These are phyloP conservation scores for Zeus faber DNA, from an alignment of 2,113 vertebrate species.

Conservation along the genomic window DNA sequence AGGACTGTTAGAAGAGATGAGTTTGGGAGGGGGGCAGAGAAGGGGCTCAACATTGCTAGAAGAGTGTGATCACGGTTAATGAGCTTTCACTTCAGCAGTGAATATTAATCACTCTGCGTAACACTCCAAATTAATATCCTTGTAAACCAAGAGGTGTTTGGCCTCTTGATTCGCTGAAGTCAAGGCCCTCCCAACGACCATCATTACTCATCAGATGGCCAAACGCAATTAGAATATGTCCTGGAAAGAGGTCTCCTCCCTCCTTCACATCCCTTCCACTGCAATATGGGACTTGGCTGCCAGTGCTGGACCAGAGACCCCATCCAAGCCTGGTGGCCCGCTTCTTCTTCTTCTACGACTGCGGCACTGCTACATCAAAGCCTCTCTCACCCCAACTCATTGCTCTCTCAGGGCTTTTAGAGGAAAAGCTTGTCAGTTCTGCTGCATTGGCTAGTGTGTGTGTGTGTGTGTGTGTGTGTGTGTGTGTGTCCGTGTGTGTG, in stretches of 20 bases:
- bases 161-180: not conserved
- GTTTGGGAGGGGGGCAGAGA: no score
- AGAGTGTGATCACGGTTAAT: no score
- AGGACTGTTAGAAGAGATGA: no score
- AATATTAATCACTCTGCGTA: not conserved
- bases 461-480: no score
- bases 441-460: conserved; percentile 14
- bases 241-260: no score
- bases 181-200: not conserved
- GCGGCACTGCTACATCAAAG: conserved; percentile 20
- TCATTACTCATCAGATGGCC: not conserved
- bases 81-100: not conserved
- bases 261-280: not conserved
- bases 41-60: no score
- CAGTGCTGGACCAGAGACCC: conserved; percentile 3
- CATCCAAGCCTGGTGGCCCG: not conserved
- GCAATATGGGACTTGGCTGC: not conserved
- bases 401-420: conserved; percentile 5
- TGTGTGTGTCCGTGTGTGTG: not conserved
- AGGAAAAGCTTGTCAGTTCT: conserved; percentile 29
- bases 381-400: conserved; percentile 3
- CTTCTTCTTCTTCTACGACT: not conserved
- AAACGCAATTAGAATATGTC: conserved; percentile 3
- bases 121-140: no score
- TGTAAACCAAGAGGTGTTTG: not conserved